Base-by-base conservation (phyloP, 2,888 invertebrate species). In the Cantharis nigra region DNA sequence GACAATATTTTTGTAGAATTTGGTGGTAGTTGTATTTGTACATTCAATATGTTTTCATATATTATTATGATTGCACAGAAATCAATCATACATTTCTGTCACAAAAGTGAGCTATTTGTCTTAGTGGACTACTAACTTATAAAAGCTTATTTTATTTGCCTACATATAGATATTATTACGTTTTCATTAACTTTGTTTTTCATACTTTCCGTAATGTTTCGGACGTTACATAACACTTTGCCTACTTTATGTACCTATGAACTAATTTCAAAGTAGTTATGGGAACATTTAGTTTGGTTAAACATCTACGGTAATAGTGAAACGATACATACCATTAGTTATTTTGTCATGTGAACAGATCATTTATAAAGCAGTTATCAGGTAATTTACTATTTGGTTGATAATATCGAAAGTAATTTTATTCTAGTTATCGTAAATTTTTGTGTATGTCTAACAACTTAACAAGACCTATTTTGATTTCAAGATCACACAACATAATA, bases 321-420 rank as follows among this genome's bases (percentile, higher is more conserved):
- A 73, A 76, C 72, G 76, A 76, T 70, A 72, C 63, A 73, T 49
- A 49, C 49, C 49, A 49, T 73, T 73, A 72, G 65, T 72, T 71
- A 77, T 84, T 82, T 81, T 81, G 84, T 85, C 87, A 87, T 86
- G 86, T 82, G 84, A 85, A 84, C 81, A 79, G 83, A 83, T 84
- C 86, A 86, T 86, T 87, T 86, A 86, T 85, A 85, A 85, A 82
- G 84, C 82, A 84, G 85, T 86, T 86, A 85, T 85, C 86, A 84
- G 83, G 82, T 84, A 85, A 85, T 86, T 86, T 85, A 79, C 79
- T 71, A 73, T 80, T 78, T 75, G 71, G 76, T 72, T 71, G 78
- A 81, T 80, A 71, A 65, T 81, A 81, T 81, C 81, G 76, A 64
- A 69, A 72, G 73, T 62, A 76, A 76, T 76, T 76, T 76, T 76